Evolutionary conservation across 1,140 invertebrate species (phyloP), one percentile per base, ranked within the genome.

Genomic region (Tigriopus japonicus): DNA sequence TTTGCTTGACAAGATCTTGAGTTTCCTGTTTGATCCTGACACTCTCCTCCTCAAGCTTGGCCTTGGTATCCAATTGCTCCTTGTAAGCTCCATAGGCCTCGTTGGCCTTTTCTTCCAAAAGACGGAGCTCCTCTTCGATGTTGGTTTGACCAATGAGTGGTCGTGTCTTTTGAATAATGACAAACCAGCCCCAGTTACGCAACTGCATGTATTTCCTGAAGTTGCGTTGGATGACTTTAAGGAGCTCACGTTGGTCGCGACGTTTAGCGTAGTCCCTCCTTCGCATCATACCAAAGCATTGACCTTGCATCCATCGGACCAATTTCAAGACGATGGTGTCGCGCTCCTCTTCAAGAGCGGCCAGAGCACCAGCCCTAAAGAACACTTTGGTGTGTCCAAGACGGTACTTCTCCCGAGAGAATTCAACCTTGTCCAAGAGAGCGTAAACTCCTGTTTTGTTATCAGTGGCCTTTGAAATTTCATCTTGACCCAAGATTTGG

Each of bases 131-230:
- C 77, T 98, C 96, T 78, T 98, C 93, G 76, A 95, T 84, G 67
- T 89, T 85, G 71, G 86, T 89, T 77, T 94, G 90, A 80, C 94
- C 96, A 81, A 98, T 86, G 68, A 98, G 81, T 70, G 94, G 94
- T 79, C 95, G 95, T 80, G 97, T 89, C 80, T 89, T 96, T 78
- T 89, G 86, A 88, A 93, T 98, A 78, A 98, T 76, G 76, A 95
- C 95, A 87, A 91, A 99, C 96, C 96, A 99, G 68, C 89, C 83
- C 96, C 95, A 99, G 76, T 91, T 98, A 72, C 94, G 89, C 66
- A 99, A 80, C 72, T 89, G 81, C 74, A 98, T 81, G 83, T 97
- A 99, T 73, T 90, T 94, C 73, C 94, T 86, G 77, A 99, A 83
- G 79, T 98, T 98, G 70, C 95, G 82, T 78, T 99, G 96, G 70